Base-by-base conservation (phyloP, 2,797 vertebrate genomes). In the Furcifer pardalis region DNA sequence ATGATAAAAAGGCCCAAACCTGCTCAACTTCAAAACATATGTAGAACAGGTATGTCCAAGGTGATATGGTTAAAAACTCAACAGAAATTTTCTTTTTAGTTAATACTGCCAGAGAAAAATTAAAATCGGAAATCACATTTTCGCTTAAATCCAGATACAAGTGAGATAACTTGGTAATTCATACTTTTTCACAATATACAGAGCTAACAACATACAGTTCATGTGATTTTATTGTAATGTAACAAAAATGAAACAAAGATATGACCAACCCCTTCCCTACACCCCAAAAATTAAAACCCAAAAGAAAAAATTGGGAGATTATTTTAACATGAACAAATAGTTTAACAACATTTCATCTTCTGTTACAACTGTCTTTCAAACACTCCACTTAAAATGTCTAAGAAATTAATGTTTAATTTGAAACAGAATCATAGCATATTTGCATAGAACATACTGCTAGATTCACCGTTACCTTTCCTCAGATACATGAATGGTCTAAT, bases 191-290 rank as follows among this genome's bases (percentile, higher is more conserved):
- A 68, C 66, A 94, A 86, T 77, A 86, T 69, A 86, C 46, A 94
- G 85, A 88, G 88, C 87, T 84, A 91, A 87, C 7, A 83, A 86
- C 86, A 86, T 3, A 7, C 42, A 32, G 60, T 92, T 93, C 84
- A 90, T 87, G 72, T 92, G 83, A 90, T 77, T 96, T 96, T 96
- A 94, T 95, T 95, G 85, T 92, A 91, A 92, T 88, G 68, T 46
- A 94, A 92, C 86, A 94, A 88, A 87, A 91, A 79, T 79, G 85
- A 83, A 94, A 93, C 86, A 94, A 91, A 80, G 87, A 82, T 65
- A 92, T 84, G 90, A 77, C 27, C 85, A 90, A 89, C 86, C 42
- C 66, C 25, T 52, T 13, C 87, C 42, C 59, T 30, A 30, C 27
- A 72, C 32, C 27, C 59, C 84, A 84, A 82, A 9, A 59, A 44